Percentiles rank a stretch among this genome's conserved stretches.
Conservation (phyloP, 2,113 vertebrate species). For the Oreotragus oreotragus region DNA sequence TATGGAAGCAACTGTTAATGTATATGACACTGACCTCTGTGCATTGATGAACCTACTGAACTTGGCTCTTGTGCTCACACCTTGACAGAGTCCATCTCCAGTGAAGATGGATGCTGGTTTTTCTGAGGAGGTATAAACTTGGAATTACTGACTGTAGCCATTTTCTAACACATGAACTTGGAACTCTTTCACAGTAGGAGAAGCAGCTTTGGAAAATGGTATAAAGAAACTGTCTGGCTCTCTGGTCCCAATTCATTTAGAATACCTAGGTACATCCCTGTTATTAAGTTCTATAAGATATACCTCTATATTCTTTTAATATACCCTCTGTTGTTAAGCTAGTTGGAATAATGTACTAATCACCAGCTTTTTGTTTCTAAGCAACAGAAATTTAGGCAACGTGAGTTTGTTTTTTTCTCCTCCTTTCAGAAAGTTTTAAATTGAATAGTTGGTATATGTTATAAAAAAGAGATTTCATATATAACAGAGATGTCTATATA, state of each 20-base stretch:
- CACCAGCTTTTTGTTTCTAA: background rate
- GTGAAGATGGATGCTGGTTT: background rate
- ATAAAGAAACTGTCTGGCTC: background rate
- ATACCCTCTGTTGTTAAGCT: background rate
- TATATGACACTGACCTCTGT: background rate
- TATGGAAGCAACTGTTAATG: background rate
- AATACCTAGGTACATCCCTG: background rate
- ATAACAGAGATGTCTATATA: background rate
- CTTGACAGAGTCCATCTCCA: background rate
- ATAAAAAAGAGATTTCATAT: background rate
- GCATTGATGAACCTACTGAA: background rate
- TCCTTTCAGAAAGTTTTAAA: background rate
- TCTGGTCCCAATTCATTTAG: background rate
- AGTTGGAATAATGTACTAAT: background rate
- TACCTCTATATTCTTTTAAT: background rate
- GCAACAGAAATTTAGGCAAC: too few species aligned
- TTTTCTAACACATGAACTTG: background rate
- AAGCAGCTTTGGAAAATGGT: background rate
- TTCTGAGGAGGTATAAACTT: background rate
- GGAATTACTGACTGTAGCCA: background rate
- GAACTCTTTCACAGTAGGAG: background rate
- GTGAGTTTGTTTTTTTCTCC: too few species aligned
- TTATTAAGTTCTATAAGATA: background rate
- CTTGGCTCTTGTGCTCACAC: background rate
- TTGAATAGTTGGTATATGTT: background rate